Base-by-base conservation (phyloP, 2,888 invertebrate genomes). In the Scelioninae gen. 1 region DNA sequence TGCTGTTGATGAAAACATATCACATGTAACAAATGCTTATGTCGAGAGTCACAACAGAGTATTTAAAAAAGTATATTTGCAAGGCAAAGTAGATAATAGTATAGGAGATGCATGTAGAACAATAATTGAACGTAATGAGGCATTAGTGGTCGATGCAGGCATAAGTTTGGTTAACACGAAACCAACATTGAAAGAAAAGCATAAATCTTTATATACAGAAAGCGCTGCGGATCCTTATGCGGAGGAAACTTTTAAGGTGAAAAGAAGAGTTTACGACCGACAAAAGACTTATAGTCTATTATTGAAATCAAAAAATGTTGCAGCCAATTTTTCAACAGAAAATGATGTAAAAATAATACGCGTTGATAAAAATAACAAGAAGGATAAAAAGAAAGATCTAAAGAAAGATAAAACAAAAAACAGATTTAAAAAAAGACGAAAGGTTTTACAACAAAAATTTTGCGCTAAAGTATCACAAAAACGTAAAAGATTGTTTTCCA, bases 11-110 rank as follows among this genome's bases (percentile, higher is more conserved):
- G 10, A 23, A 11, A 32, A 74, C 0, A 81, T 85, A 38, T 84
- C 76, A 7, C 65, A 82, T 23, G 47, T 85, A 0, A 85, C 81
- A 8, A 85, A 86, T 65, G 85, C 85, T 13, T 83, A 75, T 10
- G 51, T 77, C 5, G 84, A 85, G 49, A 76, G 66, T 40, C 66
- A 72, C n/a, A 60, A 79, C n/a, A 60, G 13, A 58, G n/a, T 23
- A 0, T 40, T 79, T 6, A 79, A 79, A 38, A n/a, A 43, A 6
- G n/a, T 2, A 7, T 49, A 45, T 47, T 15, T 75, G 10, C 5
- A 75, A 47, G 65, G 65, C 0, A n/a, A 74, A 7, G 40, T 31
- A 16, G 55, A 53, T 32, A 6, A 10, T 11, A 49, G 53, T 13
- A 31, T 74, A 15, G 63, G 53, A 32, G 62, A 74, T 43, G 51